Evolutionary conservation across 2,888 invertebrate genomes (phyloP).

Genomic region (Lymantria dispar): DNA sequence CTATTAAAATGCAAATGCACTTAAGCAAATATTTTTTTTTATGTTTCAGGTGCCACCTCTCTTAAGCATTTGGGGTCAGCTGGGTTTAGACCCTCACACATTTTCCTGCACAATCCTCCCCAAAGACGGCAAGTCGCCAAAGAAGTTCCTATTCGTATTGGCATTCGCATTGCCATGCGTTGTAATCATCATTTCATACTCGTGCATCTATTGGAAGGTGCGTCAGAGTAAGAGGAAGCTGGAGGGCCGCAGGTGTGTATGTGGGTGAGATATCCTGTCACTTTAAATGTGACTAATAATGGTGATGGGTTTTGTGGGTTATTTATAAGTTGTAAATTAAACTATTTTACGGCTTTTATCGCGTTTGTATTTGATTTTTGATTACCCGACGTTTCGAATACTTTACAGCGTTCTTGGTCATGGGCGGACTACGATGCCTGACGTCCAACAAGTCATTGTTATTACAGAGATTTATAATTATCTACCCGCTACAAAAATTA

Average conservation of each 20-base stretch:
- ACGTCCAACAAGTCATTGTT: too few relatives aligned
- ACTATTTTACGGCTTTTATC: too few relatives aligned
- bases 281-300: slow-evolving; percentile 38
- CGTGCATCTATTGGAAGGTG: slow-evolving; percentile 92
- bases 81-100: slow-evolving; percentile 90
- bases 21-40: too few relatives aligned
- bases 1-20: too few relatives aligned
- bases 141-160: slow-evolving; percentile 91
- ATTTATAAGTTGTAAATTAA: too few relatives aligned
- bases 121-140: slow-evolving; percentile 90
- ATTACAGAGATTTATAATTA: too few relatives aligned
- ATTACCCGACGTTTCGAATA: too few relatives aligned
- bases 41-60: slow-evolving; percentile 88
- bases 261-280: slow-evolving; percentile 63
- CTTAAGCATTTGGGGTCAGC: slow-evolving; percentile 91
- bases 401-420: too few relatives aligned
- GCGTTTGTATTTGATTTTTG: too few relatives aligned
- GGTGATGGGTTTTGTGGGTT: slow-evolving; percentile 21
- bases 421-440: too few relatives aligned
- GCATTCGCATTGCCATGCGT: slow-evolving; percentile 93
- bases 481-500: too few relatives aligned
- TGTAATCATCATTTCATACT: slow-evolving; percentile 92
- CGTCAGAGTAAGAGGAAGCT: slow-evolving; percentile 87
- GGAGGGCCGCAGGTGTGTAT: slow-evolving; percentile 86
- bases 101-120: slow-evolving; percentile 94